Conservation (phyloP, 2,888 invertebrate species). For the Monopis laevigella region DNA sequence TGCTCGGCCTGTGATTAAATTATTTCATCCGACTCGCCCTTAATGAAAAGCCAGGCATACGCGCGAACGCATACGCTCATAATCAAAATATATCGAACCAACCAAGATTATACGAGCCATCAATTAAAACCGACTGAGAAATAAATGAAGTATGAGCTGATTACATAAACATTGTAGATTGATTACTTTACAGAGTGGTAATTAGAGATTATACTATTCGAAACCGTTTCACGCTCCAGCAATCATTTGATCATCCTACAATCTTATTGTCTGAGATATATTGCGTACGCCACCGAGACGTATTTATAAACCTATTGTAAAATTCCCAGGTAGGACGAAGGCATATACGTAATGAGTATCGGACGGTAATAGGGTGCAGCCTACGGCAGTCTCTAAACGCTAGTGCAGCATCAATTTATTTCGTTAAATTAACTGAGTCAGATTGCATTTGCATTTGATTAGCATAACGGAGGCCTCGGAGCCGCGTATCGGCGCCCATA, state of each 20-base stretch:
- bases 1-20: slow-evolving; percentile 56
- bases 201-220: too few relatives aligned
- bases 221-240: too few relatives aligned
- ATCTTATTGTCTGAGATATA: too few relatives aligned
- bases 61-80: background rate
- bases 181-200: too few relatives aligned
- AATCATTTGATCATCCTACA: too few relatives aligned
- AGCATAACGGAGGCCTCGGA: slow-evolving; percentile 46
- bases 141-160: slow-evolving; percentile 6
- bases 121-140: slow-evolving; percentile 8
- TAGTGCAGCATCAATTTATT: slow-evolving; percentile 51
- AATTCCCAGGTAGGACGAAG: slow-evolving; percentile 8
- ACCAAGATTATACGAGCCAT: slow-evolving; percentile 4
- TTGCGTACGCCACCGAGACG: too few relatives aligned
- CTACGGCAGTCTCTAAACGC: slow-evolving; percentile 20
- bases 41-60: slow-evolving; percentile 42
- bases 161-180: slow-evolving; percentile 4
- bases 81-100: slow-evolving; percentile 10
- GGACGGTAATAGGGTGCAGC: slow-evolving; percentile 16
- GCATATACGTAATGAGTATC: slow-evolving; percentile 17
- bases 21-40: slow-evolving; percentile 47
- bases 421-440: slow-evolving; percentile 59
- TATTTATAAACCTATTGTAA: slow-evolving; percentile 7
- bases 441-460: slow-evolving; percentile 62
- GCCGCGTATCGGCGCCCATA: slow-evolving; percentile 38